Base-by-base conservation (phyloP, 2,888 invertebrate genomes). In the Nemoura dubitans region DNA sequence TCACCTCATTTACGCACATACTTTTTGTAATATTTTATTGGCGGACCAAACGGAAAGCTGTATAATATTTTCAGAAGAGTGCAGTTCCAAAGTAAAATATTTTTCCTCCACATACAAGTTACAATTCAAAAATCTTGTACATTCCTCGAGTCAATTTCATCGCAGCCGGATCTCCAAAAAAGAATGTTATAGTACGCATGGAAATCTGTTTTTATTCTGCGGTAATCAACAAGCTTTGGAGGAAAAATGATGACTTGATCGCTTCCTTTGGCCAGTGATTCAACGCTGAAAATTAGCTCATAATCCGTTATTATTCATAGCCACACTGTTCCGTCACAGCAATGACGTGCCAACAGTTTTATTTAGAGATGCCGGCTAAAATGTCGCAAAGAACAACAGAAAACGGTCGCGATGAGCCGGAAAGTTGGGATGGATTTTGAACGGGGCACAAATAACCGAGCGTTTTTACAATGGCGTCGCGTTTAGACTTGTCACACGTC, bases 221-320 rank as follows among this genome's bases (percentile, higher is more conserved):
- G 36, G 36, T 36, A 10, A 36, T 6, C 36, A 6, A 10, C 36
- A 36, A 36, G 5, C 36, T 6, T 36, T 36, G 3, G 36, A n/a
- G 36, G 36, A 59, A 59, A 59, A 59, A 14, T 21, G 59, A 21
- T 59, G 59, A 59, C 59, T 21, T 21, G 59, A 21, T 59, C 59
- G 59, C 59, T 59, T 59, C 59, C 59, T 59, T 21, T 59, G 59
- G 16, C 16, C 21, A 7, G 59, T 59, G 59, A 59, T 59, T 59
- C 59, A 59, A 10, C 59, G 59, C 59, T 59, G 59, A 59, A 85
- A 36, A 87, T 89, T 2, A 43, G 59, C 27, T 85, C 78, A 28
- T 78, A 78, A 78, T 28, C 28, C 7, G 28, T 78, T 78, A 78
- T 78, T 78, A 78, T 78, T 78, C 28, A 78, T 28, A 78, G 27